Evolutionary conservation across 2,113 vertebrate genomes (phyloP).

Genomic region (Anas platyrhynchos): DNA sequence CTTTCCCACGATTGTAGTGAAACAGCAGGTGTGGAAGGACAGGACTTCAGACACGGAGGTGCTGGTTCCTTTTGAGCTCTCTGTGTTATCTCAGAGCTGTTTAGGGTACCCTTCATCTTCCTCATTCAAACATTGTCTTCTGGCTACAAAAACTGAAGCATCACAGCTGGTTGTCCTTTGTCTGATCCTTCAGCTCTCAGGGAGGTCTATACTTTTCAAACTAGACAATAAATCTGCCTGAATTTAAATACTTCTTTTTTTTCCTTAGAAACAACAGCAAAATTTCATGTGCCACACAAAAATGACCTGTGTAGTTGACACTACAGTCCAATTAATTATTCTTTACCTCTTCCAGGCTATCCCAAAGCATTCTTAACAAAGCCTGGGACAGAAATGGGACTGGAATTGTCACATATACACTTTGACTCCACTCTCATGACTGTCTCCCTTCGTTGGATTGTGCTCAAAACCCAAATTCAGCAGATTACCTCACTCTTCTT

Average conservation of each 20-base stretch:
- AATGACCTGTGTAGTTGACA: not conserved
- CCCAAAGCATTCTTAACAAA: not conserved
- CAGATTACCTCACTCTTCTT: not conserved
- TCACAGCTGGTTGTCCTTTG: not conserved
- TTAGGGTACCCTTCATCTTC: not conserved
- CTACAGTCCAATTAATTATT: not conserved
- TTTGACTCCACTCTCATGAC: not conserved
- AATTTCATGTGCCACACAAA: not conserved
- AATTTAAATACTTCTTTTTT: not conserved
- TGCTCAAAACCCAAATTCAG: slow-evolving; percentile 3
- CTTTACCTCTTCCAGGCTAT: not conserved
- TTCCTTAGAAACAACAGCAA: not conserved
- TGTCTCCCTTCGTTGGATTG: not conserved
- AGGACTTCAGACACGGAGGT: not conserved
- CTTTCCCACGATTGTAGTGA: not conserved
- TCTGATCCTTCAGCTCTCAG: not conserved
- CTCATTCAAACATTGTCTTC: not conserved
- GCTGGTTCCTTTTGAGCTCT: not conserved
- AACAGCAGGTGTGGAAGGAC: not conserved
- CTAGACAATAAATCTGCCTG: not conserved
- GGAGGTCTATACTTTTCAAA: not conserved
- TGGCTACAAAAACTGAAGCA: not conserved
- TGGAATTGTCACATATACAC: not conserved
- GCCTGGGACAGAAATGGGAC: not conserved
- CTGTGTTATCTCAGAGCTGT: not conserved